Percentiles rank a stretch among this genome's conserved stretches.
Evolutionary conservation across 2,113 vertebrate species (phyloP).

Genomic region (Cyanoderma ruficeps): DNA sequence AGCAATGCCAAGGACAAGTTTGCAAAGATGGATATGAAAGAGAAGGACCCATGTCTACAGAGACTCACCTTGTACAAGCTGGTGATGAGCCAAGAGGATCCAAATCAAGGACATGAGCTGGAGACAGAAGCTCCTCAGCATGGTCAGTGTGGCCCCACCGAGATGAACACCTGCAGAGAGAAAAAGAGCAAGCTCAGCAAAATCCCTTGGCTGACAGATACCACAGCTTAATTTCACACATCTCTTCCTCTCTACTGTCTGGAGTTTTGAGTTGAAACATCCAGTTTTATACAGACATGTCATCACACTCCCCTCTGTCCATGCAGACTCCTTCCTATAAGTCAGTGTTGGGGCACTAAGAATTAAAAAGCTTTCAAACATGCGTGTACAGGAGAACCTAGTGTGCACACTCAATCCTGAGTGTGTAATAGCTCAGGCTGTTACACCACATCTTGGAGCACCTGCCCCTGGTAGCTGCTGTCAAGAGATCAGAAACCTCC

Average conservation of each 20-base stretch:
- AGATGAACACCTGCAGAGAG: slow-evolving; percentile 57
- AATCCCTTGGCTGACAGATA: neutral
- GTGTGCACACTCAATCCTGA: neutral
- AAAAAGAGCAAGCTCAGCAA: slow-evolving; percentile 9
- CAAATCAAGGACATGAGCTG: slow-evolving; percentile 73
- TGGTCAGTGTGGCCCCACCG: slow-evolving; percentile 72
- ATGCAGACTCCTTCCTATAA: neutral
- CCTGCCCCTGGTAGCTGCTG: neutral
- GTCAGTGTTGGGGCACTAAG: neutral
- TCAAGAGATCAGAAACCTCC: neutral
- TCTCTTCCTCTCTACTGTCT: neutral
- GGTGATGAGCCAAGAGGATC: slow-evolving; percentile 69
- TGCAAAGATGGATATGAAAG: neutral
- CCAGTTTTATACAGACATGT: neutral
- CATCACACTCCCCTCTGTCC: neutral
- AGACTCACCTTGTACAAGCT: slow-evolving; percentile 62
- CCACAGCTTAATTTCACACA: neutral
- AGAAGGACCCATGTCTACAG: neutral
- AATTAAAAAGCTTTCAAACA: neutral
- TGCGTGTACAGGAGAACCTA: neutral
- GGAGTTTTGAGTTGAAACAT: slow-evolving; percentile 1
- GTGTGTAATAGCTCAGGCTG: neutral
- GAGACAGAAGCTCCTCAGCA: slow-evolving; percentile 72
- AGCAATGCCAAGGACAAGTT: neutral
- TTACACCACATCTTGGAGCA: neutral